phyloP scores from a whole-genome alignment of 2,888 invertebrate species.

The Dasysyrphus tricinctus region DNA sequence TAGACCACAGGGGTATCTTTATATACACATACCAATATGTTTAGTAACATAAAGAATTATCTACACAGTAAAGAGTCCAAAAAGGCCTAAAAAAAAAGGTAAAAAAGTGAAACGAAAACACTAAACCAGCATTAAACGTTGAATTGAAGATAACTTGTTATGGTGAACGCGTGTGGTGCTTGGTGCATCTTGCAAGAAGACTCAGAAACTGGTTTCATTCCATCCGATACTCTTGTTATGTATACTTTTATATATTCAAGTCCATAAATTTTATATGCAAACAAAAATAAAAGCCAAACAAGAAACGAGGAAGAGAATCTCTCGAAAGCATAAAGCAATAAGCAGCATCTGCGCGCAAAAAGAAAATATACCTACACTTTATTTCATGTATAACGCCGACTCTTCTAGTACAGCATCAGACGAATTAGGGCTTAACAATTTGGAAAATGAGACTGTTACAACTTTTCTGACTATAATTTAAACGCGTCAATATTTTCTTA shows the following conservation, averaged over 20 bases:
- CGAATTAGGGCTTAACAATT: slow-evolving; percentile 33
- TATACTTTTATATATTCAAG: slow-evolving; percentile 16
- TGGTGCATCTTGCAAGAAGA: slow-evolving; percentile 47
- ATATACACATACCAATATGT: neutral
- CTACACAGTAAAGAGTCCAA: slow-evolving; percentile 10
- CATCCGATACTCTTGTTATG: slow-evolving; percentile 40
- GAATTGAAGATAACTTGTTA: slow-evolving; percentile 57
- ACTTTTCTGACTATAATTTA: neutral
- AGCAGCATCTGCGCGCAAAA: slow-evolving; percentile 38
- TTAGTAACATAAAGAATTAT: neutral
- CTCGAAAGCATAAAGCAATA: slow-evolving; percentile 11
- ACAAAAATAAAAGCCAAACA: slow-evolving; percentile 9
- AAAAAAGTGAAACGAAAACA: slow-evolving; percentile 30
- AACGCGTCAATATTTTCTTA: neutral
- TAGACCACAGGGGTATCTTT: neutral
- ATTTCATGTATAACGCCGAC: slow-evolving; percentile 15
- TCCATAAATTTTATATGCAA: slow-evolving; percentile 24
- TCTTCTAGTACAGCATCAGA: slow-evolving; percentile 1
- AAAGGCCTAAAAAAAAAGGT: neutral
- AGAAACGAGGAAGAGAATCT: slow-evolving; percentile 36
- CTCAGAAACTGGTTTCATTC: slow-evolving; percentile 50
- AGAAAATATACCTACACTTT: slow-evolving; percentile 17
- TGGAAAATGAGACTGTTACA: slow-evolving; percentile 4
- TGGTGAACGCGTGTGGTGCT: slow-evolving; percentile 50
- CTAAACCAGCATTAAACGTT: slow-evolving; percentile 14